Conservation (phyloP, 2,797 vertebrate species). For the Zalophus californianus region DNA sequence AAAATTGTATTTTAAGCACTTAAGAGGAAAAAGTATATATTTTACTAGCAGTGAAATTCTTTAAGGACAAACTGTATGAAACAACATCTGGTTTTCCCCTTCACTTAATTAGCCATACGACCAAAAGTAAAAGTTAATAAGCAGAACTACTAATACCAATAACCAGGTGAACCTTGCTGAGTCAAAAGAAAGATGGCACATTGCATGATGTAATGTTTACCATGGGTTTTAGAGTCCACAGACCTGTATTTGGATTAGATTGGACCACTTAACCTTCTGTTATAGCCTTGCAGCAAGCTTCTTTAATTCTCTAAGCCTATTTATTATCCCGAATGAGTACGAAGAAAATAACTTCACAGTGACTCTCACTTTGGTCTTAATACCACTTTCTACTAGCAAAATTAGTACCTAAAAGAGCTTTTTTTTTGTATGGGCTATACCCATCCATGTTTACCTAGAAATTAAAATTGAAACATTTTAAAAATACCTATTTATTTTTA, state of each 20-base stretch:
- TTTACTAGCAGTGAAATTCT: slow-evolving; percentile 44
- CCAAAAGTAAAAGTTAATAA: slow-evolving; percentile 44
- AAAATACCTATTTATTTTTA: slow-evolving; percentile 27
- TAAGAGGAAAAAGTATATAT: not conserved
- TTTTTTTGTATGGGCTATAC: not conserved
- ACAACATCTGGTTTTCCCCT: slow-evolving; percentile 31
- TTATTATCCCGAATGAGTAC: slow-evolving; percentile 2
- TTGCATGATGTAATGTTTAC: not conserved
- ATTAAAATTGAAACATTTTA: not conserved
- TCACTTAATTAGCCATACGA: slow-evolving; percentile 3
- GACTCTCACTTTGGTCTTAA: slow-evolving; percentile 1
- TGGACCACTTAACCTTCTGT: not conserved
- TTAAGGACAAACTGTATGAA: not conserved
- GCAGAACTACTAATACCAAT: not conserved
- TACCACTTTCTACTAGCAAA: slow-evolving; percentile 9
- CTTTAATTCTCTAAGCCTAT: not conserved
- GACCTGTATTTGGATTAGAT: slow-evolving; percentile 5
- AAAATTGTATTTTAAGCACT: slow-evolving; percentile 22
- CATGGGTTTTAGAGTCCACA: not conserved
- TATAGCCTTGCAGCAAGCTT: not conserved
- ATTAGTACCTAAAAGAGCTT: not conserved
- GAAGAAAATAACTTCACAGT: slow-evolving; percentile 1
- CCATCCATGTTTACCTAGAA: slow-evolving; percentile 32
- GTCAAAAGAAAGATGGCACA: not conserved
- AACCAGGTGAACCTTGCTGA: not conserved